These are phyloP conservation scores for Paragorgia papillata DNA, from an alignment of 92 coral and sea anemone species.

Conservation along the genomic window DNA sequence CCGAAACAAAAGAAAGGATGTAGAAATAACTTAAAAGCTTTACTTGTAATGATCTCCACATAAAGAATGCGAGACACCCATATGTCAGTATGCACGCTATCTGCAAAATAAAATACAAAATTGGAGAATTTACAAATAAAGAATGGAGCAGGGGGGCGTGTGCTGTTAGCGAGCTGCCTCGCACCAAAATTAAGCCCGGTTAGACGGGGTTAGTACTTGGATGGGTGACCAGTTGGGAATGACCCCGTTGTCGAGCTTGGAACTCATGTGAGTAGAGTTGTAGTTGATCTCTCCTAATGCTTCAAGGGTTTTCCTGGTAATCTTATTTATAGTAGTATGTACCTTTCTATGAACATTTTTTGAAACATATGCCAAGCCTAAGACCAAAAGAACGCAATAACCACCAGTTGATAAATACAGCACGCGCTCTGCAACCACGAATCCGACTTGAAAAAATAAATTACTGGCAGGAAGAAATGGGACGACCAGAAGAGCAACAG, in stretches of 20 bases:
- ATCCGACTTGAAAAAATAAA: constrained; percentile 87
- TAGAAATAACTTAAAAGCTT: neutral
- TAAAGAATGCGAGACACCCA: neutral
- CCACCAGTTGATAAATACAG: constrained; percentile 78
- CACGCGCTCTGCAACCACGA: constrained; percentile 86
- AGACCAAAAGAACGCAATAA: constrained; percentile 72
- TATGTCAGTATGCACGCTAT: neutral
- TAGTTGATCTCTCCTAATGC: too few relatives aligned
- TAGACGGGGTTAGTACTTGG: too few relatives aligned
- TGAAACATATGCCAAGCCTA: constrained; percentile 60
- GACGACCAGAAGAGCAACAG: constrained; percentile 66
- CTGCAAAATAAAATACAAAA: neutral
- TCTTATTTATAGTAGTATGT: neutral
- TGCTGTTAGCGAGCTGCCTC: too few relatives aligned
- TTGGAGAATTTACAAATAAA: too few relatives aligned
- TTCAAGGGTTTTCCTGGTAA: too few relatives aligned
- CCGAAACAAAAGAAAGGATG: neutral
- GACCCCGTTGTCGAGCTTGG: too few relatives aligned
- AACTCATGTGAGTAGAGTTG: too few relatives aligned
- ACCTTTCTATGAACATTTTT: constrained; percentile 66
- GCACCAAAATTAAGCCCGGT: too few relatives aligned
- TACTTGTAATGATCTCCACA: neutral
- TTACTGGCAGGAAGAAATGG: constrained; percentile 94
- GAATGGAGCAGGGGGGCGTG: too few relatives aligned
- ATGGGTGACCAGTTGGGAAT: too few relatives aligned